Evolutionary conservation across 2,888 invertebrate species (phyloP).

Genomic region (Agonopterix arenella): DNA sequence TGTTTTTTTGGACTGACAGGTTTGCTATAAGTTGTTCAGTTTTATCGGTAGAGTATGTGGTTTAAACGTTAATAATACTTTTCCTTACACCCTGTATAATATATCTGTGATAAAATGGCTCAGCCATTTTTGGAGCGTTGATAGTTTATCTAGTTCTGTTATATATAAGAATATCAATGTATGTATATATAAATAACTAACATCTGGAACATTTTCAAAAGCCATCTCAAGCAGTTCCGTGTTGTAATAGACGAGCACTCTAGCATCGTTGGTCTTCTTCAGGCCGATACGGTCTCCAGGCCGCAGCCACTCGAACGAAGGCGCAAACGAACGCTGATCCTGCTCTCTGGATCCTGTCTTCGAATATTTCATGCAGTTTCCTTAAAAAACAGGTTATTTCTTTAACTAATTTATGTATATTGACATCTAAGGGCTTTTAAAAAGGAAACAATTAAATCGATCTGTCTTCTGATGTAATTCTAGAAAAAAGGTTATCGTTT

Average conservation of each 20-base stretch:
- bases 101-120: too few relatives aligned
- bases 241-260: conserved; percentile 86
- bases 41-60: too few relatives aligned
- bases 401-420: not conserved
- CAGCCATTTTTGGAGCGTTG: not conserved
- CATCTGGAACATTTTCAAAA: conserved; percentile 87
- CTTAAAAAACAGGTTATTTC: conserved; percentile 24
- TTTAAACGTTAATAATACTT: too few relatives aligned
- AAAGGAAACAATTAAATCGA: too few relatives aligned
- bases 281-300: conserved; percentile 87
- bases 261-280: conserved; percentile 82
- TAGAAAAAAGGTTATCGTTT: too few relatives aligned
- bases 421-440: too few relatives aligned
- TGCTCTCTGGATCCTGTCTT: conserved; percentile 29
- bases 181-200: conserved; percentile 40
- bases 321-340: conserved; percentile 45
- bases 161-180: not conserved
- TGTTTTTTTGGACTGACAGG: too few relatives aligned
- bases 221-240: conserved; percentile 87
- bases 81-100: too few relatives aligned
- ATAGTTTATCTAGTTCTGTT: too few relatives aligned
- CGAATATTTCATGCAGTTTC: conserved; percentile 49
- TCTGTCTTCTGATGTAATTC: too few relatives aligned
- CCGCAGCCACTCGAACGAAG: conserved; percentile 87
- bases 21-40: too few relatives aligned